Conservation (phyloP, 2,797 vertebrate genomes). For the Danio choprae region DNA sequence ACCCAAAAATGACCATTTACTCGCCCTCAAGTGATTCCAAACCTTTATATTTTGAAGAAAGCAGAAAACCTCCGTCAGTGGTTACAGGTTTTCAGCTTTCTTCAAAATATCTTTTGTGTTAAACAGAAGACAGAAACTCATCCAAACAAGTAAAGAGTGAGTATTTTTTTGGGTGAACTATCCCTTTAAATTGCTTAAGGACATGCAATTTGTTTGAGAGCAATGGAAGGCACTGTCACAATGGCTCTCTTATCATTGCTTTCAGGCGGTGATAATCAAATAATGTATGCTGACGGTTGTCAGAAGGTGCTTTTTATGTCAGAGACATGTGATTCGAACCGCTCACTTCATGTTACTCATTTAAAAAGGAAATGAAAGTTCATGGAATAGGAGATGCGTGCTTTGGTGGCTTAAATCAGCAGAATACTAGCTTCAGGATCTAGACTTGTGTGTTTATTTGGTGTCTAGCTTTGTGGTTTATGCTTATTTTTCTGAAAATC, state of each 20-base stretch:
- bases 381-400: neutral
- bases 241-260: neutral
- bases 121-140: no score
- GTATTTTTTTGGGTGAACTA: no score
- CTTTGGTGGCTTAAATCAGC: constrained; percentile 57
- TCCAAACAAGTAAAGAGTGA: no score
- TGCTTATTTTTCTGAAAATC: neutral
- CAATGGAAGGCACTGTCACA: neutral
- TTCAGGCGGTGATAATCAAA: neutral
- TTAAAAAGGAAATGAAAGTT: constrained; percentile 42
- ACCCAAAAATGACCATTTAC: no score
- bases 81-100: no score
- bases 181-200: neutral
- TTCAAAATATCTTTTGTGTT: no score
- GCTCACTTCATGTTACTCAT: constrained; percentile 22
- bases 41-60: no score
- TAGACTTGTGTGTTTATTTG: neutral
- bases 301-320: neutral
- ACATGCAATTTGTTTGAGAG: neutral
- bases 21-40: no score
- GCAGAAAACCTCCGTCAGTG: no score
- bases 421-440: neutral
- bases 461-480: neutral
- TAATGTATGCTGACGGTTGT: neutral
- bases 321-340: constrained; percentile 43